Percentiles rank a stretch among this genome's conserved stretches.
Conservation (phyloP, 2,888 invertebrate species). For the Tenodera sinensis region DNA sequence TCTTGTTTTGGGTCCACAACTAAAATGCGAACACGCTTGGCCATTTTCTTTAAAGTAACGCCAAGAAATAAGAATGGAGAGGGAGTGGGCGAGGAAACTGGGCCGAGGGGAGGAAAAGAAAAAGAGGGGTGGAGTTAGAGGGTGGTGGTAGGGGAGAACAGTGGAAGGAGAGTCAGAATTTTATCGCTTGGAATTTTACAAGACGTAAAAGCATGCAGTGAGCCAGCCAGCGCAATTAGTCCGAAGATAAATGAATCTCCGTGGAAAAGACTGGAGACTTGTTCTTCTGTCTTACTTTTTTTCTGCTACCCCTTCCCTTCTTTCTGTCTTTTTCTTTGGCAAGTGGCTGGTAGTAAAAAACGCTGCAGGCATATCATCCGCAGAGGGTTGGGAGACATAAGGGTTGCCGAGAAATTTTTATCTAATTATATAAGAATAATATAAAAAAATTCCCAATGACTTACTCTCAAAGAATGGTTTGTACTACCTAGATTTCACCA, state of each 20-base stretch:
- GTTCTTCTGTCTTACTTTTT: neutral
- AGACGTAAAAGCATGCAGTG: constrained; percentile 27
- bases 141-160: neutral
- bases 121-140: constrained; percentile 9
- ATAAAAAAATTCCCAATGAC: too few relatives aligned
- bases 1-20: constrained; percentile 6
- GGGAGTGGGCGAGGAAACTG: neutral
- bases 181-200: constrained; percentile 27
- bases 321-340: constrained; percentile 9
- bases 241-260: constrained; percentile 31
- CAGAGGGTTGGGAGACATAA: too few relatives aligned
- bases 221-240: constrained; percentile 30
- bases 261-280: constrained; percentile 21
- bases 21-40: constrained; percentile 7
- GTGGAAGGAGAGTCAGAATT: constrained; percentile 7
- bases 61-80: constrained; percentile 21
- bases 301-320: neutral
- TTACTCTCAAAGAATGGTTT: too few relatives aligned
- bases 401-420: too few relatives aligned
- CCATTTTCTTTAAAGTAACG: constrained; percentile 20
- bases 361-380: too few relatives aligned
- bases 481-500: too few relatives aligned
- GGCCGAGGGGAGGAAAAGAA: constrained; percentile 15
- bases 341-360: neutral
- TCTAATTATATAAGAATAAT: too few relatives aligned